Conservation (phyloP, 2,888 invertebrate species). For the Noctua janthe region DNA sequence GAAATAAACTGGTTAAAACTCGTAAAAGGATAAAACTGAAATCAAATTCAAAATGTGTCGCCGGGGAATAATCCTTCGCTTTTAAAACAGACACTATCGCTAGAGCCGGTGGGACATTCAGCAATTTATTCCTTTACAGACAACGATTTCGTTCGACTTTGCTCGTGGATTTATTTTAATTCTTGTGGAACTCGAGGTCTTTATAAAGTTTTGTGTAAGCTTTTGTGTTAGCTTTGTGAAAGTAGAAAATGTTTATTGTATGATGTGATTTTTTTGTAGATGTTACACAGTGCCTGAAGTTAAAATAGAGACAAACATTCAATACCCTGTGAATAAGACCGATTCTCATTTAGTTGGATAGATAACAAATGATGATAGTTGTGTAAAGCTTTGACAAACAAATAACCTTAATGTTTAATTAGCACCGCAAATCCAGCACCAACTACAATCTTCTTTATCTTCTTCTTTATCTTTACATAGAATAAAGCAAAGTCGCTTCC, state of each 20-base stretch:
- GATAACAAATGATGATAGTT: neutral
- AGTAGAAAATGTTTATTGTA: neutral
- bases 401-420: neutral
- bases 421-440: conserved; percentile 23
- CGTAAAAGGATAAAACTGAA: conserved; percentile 64
- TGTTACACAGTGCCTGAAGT: neutral
- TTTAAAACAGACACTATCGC: conserved; percentile 67
- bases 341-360: neutral
- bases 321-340: neutral
- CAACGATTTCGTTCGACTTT: conserved; percentile 37
- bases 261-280: neutral
- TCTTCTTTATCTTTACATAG: no score
- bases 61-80: conserved; percentile 68
- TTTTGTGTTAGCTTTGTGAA: neutral
- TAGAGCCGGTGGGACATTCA: conserved; percentile 59
- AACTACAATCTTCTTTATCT: neutral
- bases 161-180: conserved; percentile 48
- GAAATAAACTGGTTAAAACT: conserved; percentile 51
- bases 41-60: conserved; percentile 68
- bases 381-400: neutral
- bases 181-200: neutral
- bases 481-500: no score
- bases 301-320: no score
- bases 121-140: conserved; percentile 64
- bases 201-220: neutral